A percentile compares a stretch with the other conserved stretches of the same genome.
Conservation (phyloP, 35 echinoderm and acorn worm genomes). For the Chiridota heheva region DNA sequence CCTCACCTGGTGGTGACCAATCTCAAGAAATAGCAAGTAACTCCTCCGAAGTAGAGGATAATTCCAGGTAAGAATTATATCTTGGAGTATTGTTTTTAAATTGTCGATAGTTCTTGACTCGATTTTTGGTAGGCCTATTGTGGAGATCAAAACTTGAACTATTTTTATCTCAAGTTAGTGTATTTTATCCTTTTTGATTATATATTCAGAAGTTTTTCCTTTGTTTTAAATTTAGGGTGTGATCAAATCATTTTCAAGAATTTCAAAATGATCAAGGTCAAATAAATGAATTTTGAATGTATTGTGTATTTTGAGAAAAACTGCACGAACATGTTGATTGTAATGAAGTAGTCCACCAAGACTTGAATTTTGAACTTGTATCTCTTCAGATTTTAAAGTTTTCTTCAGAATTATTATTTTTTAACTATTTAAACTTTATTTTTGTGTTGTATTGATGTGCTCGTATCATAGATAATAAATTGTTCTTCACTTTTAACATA, state of each 20-base stretch:
- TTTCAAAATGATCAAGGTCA: too few species aligned
- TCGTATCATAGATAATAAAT: background rate
- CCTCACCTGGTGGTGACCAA: constrained; percentile 26
- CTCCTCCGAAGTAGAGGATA: constrained; percentile 33
- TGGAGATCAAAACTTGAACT: too few species aligned
- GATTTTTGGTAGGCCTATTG: too few species aligned
- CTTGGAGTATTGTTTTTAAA: too few species aligned
- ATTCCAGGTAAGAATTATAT: constrained; percentile 22
- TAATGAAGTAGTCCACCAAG: background rate
- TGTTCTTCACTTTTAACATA: constrained; percentile 41
- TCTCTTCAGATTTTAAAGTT: background rate
- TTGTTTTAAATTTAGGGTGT: background rate
- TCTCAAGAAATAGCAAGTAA: constrained; percentile 28
- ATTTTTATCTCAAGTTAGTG: too few species aligned
- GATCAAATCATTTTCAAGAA: background rate
- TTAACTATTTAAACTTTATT: background rate
- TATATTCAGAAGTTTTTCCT: background rate
- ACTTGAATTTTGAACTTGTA: background rate
- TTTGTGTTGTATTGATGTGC: background rate
- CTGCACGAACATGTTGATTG: background rate
- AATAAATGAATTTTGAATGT: too few species aligned
- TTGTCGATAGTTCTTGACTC: too few species aligned
- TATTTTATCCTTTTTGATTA: too few species aligned
- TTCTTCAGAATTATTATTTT: background rate
- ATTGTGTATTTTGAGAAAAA: background rate